Base-by-base conservation (phyloP, 2,888 invertebrate genomes). In the Athrips mouffetella region DNA sequence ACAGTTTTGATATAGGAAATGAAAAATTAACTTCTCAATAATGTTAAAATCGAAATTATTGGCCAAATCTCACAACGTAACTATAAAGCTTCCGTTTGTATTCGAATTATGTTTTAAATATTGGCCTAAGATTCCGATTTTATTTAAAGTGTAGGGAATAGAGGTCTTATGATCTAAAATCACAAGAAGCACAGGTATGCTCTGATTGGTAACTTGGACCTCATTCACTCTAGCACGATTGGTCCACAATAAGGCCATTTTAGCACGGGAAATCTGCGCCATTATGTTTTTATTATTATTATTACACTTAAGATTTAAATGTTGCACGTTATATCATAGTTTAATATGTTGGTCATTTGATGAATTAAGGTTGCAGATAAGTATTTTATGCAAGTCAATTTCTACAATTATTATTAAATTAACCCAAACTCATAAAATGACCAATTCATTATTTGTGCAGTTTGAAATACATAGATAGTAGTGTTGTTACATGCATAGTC, bases 201-300 rank as follows among this genome's bases (percentile, higher is more conserved):
- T 63, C 65, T 60, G 57, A 63, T 67, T 65, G 68, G 62, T 70
- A 64, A 60, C 58, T 64, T 63, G 67, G 67, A 67, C 69, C 65
- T 65, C 57, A 65, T 52, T 61, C 57, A 65, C 61, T 60, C 65
- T 74, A 73, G 20, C 63, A 8, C 11, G 68, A 74, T 86, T 86
- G 86, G 86, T 86, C 86, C 86, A 66, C 73, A 65, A 65, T 84
- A 86, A 86, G 84, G 86, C 86, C 72, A 53, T 65, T 60, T n/a
- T 42, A 10, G 8, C n/a, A n/a, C n/a, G n/a, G n/a, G 30, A 11
- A 11, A 42, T 30, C 16, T 41, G 25, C 41, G 21, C n/a, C 4
- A 21, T 21, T 21, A 18, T 37, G 11, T 37, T 18, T 18, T 37
- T 21, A n/a, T 11, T 1, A 37, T 6, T 20, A 37, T 21, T 3